Base-by-base conservation (phyloP, 2,888 invertebrate species). In the Epinotia brunnichana region DNA sequence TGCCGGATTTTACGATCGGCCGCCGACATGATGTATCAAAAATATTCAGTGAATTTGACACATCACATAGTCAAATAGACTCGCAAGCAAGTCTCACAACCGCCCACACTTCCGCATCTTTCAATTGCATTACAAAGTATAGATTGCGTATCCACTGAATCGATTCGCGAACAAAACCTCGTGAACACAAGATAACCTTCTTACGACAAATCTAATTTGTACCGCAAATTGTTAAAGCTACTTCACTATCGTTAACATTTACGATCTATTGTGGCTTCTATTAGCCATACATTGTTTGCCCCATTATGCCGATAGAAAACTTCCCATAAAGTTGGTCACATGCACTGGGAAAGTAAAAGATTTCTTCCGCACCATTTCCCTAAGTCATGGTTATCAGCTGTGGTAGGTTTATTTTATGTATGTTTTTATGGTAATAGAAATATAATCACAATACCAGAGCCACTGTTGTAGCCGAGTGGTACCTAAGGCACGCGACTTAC, bases 331-430 rank as follows among this genome's bases (percentile, higher is more conserved):
- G 4, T 48, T 63, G 24, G 59, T 41, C 51, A 51, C 68, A 59
- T 63, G 19, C 39, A 68, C 24, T 69, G 68, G 57, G 73, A 73
- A 69, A 63, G 63, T 73, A 73, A 73, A 61, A 69, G 63, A 73
- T 69, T 73, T 73, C 73, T 63, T 69, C 69, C 73, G 73, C 62
- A 51, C 68, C 63, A 73, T 69, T 73, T 73, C 73, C 62, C 63
- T 69, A n/a, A n/a, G 35, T 61, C 35, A n/a, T 5, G 35, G 29
- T 35, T 41, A 44, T 39, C 51, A 69, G 51, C 60, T 53, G 19
- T 48, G 48, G 48, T n/a, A n/a, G 44, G 44, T 15, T 48, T 48
- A n/a, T 48, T n/a, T 13, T 13, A 41, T 13, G 13, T 11, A 2
- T 10, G 9, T 15, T 44, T 44, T 3, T 48, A 48, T n/a, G 1